Base-by-base conservation (phyloP, 2,888 invertebrate species). In the Xylocampa areola region DNA sequence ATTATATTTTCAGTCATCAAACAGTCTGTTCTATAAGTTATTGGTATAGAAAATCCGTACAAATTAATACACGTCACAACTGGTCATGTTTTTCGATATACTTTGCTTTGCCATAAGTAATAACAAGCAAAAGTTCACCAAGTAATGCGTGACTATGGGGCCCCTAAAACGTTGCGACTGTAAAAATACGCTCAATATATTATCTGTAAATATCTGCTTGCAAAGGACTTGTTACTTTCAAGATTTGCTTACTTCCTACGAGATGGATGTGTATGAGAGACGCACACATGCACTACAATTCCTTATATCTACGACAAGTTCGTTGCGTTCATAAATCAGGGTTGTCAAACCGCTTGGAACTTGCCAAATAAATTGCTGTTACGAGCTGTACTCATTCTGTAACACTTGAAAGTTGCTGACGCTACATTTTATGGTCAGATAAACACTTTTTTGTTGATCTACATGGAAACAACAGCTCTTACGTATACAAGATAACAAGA, bases 311-410 rank as follows among this genome's bases (percentile, higher is more conserved):
- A 49, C 41, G 43, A 48, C 35, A 57, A 50, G 62, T 68, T 54
- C 54, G 73, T 73, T 80, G 68, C 72, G 70, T 60, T 73, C 81
- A 88, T 91, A 89, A 91, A 89, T 91, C 91, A 88, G 82, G 40
- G 78, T 77, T 87, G 90, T 89, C 91, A 88, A 89, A 89, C 84
- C 81, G 80, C 71, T 80, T 49, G 79, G 72, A 77, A 81, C 76
- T 80, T 66, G 78, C 81, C 79, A 57, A 53, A 90, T 89, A 89
- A 89, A 90, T 91, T 84, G 86, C 87, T 68, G 76, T 77, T 69
- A 77, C 77, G 78, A 72, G 74, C 74, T 79, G 80, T 78, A 53
- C 77, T 74, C 68, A 65, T 66, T 72, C 68, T 60, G 68, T 61
- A 51, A 70, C 65, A 54, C 64, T 67, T 41, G 72, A 80, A 78